Conservation (phyloP, 2,888 invertebrate species). For the Perizoma flavofasciatum region DNA sequence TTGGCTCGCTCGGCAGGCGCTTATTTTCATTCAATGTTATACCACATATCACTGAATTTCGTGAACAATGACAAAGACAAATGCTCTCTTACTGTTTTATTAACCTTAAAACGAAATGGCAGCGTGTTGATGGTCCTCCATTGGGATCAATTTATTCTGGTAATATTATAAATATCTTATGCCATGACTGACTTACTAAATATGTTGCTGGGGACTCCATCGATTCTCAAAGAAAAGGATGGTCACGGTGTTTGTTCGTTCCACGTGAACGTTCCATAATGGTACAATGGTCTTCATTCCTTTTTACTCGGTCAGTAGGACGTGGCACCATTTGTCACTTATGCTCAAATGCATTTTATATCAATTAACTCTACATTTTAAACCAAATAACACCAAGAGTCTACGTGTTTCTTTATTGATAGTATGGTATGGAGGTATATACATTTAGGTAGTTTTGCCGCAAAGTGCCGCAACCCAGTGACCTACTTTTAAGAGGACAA, state of each 20-base stretch:
- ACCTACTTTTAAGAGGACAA: conserved; percentile 47
- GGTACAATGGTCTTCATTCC: conserved; percentile 26
- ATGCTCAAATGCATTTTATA: conserved; percentile 11
- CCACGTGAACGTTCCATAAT: conserved; percentile 39
- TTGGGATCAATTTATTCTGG: conserved; percentile 44
- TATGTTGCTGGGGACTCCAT: conserved; percentile 1
- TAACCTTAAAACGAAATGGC: conserved; percentile 22
- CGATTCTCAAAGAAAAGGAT: conserved; percentile 28
- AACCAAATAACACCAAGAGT: background rate
- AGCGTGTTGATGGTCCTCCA: conserved; percentile 23
- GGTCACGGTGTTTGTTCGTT: conserved; percentile 37
- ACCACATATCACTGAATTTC: conserved; percentile 42
- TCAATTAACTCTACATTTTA: no score
- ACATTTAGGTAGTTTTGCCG: conserved; percentile 25
- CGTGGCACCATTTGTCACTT: conserved; percentile 24
- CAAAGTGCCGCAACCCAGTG: conserved; percentile 45
- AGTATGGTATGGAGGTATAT: background rate
- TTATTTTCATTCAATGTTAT: conserved; percentile 58
- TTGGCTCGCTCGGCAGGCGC: conserved; percentile 58
- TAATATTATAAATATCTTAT: conserved; percentile 43
- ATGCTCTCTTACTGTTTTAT: conserved; percentile 41
- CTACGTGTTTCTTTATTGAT: background rate
- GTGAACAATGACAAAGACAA: conserved; percentile 50
- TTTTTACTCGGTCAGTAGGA: conserved; percentile 31
- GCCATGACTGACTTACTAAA: conserved; percentile 10